Conservation (phyloP, 2,113 vertebrate genomes). For the Apteryx mantelli region DNA sequence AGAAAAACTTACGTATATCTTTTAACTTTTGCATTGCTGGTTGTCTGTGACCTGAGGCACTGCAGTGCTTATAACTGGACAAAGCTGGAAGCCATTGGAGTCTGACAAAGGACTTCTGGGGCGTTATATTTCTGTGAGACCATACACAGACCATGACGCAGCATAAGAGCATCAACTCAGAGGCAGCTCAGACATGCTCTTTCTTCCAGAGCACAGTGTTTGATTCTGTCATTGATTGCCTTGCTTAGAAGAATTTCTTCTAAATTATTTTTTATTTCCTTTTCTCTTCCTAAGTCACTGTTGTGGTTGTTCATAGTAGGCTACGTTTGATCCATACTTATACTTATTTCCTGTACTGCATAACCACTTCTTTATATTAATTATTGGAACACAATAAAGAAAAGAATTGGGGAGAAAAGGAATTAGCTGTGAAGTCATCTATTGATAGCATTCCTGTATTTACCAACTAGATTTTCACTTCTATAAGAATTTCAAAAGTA, state of each 20-base stretch:
- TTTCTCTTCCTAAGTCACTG: background rate
- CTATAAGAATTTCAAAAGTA: slow-evolving; percentile 40
- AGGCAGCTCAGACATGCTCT: background rate
- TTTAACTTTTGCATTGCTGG: background rate
- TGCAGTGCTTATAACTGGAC: background rate
- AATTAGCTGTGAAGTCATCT: background rate
- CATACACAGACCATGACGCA: fast-evolving
- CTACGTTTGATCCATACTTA: background rate
- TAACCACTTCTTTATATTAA: background rate
- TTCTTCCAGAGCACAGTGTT: background rate
- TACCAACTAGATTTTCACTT: slow-evolving; percentile 20
- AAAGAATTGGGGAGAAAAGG: background rate
- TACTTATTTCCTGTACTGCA: background rate
- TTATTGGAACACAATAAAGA: background rate
- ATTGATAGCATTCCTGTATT: background rate
- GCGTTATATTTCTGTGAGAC: background rate
- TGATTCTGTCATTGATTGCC: background rate
- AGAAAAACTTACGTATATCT: background rate
- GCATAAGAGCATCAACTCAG: background rate
- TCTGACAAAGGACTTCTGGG: background rate
- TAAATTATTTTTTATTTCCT: background rate
- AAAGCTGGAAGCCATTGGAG: background rate
- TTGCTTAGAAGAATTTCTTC: background rate
- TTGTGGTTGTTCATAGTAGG: background rate
- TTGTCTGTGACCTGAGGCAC: background rate